Evolutionary conservation across 2,888 invertebrate genomes (phyloP).

Genomic region (Tetanocera ferruginea): DNA sequence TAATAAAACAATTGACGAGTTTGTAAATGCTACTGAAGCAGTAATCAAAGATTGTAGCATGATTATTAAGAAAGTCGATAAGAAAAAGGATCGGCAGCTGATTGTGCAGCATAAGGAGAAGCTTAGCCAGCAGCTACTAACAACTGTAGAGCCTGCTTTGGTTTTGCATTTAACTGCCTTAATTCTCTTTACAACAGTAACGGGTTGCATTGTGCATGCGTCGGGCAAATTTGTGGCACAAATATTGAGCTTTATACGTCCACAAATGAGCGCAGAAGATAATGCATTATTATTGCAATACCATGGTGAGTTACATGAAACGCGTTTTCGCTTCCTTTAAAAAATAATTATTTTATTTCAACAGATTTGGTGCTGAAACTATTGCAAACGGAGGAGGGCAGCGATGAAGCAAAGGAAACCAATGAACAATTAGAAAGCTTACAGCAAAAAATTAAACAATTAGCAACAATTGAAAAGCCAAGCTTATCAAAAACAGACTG

Average conservation of each 20-base stretch:
- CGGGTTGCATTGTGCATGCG: slow-evolving; percentile 88
- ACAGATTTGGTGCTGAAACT: slow-evolving; percentile 77
- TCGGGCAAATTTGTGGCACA: slow-evolving; percentile 93
- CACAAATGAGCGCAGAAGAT: slow-evolving; percentile 78
- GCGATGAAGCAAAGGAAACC: slow-evolving; percentile 71
- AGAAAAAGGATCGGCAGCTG: slow-evolving; percentile 85
- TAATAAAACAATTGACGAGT: slow-evolving; percentile 81
- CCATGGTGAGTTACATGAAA: slow-evolving; percentile 77
- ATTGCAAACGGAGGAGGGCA: slow-evolving; percentile 72
- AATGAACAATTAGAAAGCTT: slow-evolving; percentile 64
- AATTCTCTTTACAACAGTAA: slow-evolving; percentile 84
- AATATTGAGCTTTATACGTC: slow-evolving; percentile 80
- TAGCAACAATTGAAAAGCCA: slow-evolving; percentile 60
- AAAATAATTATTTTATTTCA: slow-evolving; percentile 47
- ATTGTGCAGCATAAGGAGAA: slow-evolving; percentile 86
- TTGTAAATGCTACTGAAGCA: slow-evolving; percentile 80
- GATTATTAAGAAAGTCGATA: slow-evolving; percentile 89
- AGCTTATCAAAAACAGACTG: slow-evolving; percentile 63
- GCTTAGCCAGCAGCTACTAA: slow-evolving; percentile 82
- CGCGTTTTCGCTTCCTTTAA: not conserved
- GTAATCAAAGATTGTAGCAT: slow-evolving; percentile 81
- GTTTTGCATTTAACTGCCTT: slow-evolving; percentile 83
- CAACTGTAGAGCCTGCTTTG: slow-evolving; percentile 82
- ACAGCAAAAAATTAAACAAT: slow-evolving; percentile 57
- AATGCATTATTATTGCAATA: slow-evolving; percentile 77